Percentiles rank a stretch among this genome's conserved stretches.
Conservation (phyloP, 2,888 invertebrate genomes). For the Stenichneumon culpator region DNA sequence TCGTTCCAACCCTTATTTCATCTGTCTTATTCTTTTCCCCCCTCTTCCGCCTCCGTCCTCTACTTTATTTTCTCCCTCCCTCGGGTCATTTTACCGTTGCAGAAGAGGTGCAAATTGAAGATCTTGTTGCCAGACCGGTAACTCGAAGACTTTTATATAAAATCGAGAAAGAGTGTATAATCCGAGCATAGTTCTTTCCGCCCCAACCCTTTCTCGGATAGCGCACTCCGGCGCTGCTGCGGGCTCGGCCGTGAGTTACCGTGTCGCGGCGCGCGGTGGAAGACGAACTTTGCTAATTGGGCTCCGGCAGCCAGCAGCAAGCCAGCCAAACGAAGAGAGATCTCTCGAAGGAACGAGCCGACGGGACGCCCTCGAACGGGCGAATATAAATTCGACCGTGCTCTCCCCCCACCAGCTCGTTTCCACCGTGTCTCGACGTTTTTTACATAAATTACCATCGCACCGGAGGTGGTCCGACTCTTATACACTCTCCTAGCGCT, state of each 20-base stretch:
- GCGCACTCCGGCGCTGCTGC: conserved; percentile 7
- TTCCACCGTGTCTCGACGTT: conserved; percentile 55
- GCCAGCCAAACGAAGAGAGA: conserved; percentile 46
- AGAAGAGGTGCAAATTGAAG: conserved; percentile 67
- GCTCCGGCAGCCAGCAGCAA: conserved; percentile 52
- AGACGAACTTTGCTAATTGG: conserved; percentile 69
- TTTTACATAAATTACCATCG: conserved; percentile 68
- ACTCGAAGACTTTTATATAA: conserved; percentile 69
- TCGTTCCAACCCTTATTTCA: not conserved
- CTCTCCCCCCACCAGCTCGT: not conserved
- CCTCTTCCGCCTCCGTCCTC: conserved; percentile 10
- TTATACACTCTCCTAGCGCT: conserved; percentile 8
- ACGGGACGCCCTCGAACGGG: conserved; percentile 59
- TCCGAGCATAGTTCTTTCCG: conserved; percentile 20
- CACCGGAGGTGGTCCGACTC: conserved; percentile 54
- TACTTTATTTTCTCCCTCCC: conserved; percentile 33
- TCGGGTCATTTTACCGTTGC: conserved; percentile 65
- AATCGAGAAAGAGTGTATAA: conserved; percentile 53
- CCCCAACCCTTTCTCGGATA: not conserved
- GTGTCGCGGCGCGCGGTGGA: conserved; percentile 36
- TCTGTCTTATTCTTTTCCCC: not conserved
- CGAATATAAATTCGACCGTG: conserved; percentile 62
- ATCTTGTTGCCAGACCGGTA: conserved; percentile 65
- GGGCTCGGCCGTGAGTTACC: conserved; percentile 42
- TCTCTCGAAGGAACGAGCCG: conserved; percentile 56